These are phyloP conservation scores for Melipona beecheii DNA, from an alignment of 2,888 invertebrate genomes.

Conservation along the genomic window DNA sequence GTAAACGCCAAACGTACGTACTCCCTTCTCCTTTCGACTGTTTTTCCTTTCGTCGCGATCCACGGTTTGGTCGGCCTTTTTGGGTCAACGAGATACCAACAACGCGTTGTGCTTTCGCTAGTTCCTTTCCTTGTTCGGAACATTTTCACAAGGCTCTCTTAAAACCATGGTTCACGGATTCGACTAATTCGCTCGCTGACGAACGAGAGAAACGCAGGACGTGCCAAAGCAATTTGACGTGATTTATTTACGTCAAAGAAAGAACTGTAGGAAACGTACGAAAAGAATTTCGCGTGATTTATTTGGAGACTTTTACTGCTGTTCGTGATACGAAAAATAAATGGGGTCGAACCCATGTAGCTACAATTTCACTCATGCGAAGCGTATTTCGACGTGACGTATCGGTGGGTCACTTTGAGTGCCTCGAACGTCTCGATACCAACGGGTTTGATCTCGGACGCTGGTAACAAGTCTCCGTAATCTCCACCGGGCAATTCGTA, in stretches of 20 bases:
- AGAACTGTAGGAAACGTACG: no score
- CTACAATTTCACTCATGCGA: neutral
- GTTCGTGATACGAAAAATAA: neutral
- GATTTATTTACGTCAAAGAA: neutral
- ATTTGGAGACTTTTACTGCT: no score
- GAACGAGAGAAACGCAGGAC: neutral
- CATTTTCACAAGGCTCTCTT: neutral
- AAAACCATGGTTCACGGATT: neutral
- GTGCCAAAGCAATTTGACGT: neutral
- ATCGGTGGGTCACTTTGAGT: conserved; percentile 85
- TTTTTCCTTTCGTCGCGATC: neutral
- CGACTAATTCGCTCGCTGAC: neutral
- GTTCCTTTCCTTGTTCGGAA: neutral
- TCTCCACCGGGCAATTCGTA: conserved; percentile 87
- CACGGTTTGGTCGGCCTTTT: neutral
- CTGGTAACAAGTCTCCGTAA: conserved; percentile 86
- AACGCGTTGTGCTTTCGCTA: neutral
- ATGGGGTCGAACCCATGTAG: neutral
- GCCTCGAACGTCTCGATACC: conserved; percentile 87
- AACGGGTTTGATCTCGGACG: conserved; percentile 86
- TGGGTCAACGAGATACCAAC: conserved; percentile 17
- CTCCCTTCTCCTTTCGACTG: neutral
- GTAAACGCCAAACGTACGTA: neutral
- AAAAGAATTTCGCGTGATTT: no score
- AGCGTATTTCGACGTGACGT: conserved; percentile 68